Conservation (phyloP, 2,797 vertebrate genomes). For the Acanthurus tractus region DNA sequence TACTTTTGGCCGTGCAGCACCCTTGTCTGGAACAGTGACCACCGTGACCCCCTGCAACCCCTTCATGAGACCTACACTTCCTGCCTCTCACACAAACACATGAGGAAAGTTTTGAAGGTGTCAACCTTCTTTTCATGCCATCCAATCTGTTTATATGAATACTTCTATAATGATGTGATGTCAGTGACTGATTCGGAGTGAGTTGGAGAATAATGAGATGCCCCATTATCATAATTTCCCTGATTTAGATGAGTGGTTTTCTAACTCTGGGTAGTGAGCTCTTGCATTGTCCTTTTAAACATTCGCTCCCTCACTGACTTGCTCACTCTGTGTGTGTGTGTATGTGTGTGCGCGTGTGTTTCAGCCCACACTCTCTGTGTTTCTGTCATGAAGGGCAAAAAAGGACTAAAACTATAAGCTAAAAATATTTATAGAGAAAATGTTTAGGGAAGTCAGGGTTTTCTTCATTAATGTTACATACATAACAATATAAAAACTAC, state of each 20-base stretch:
- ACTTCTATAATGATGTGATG: slow-evolving; percentile 83
- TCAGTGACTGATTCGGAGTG: slow-evolving; percentile 81
- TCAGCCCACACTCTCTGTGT: slow-evolving; percentile 34
- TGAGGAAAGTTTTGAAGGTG: slow-evolving; percentile 74
- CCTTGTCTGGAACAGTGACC: slow-evolving; percentile 81
- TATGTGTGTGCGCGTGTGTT: slow-evolving; percentile 32
- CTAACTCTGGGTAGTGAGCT: slow-evolving; percentile 79
- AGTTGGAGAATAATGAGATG: slow-evolving; percentile 85
- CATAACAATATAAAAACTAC: slow-evolving; percentile 23
- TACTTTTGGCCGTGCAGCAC: slow-evolving; percentile 60
- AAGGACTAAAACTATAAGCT: not conserved
- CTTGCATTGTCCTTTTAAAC: slow-evolving; percentile 78
- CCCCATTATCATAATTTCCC: slow-evolving; percentile 87
- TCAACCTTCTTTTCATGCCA: slow-evolving; percentile 72
- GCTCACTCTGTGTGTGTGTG: slow-evolving; percentile 21
- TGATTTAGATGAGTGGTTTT: slow-evolving; percentile 88
- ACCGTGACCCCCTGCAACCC: slow-evolving; percentile 77
- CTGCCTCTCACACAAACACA: slow-evolving; percentile 35
- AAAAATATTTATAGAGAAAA: slow-evolving; percentile 16
- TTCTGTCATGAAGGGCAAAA: slow-evolving; percentile 53
- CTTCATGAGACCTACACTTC: slow-evolving; percentile 72
- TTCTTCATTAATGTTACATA: slow-evolving; percentile 8
- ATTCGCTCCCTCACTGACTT: slow-evolving; percentile 61
- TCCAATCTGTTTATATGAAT: slow-evolving; percentile 84
- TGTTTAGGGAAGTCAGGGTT: slow-evolving; percentile 22